Evolutionary conservation across 2,797 vertebrate genomes (phyloP), one percentile per base, ranked within the genome.

Genomic region (Clarias fuscus): DNA sequence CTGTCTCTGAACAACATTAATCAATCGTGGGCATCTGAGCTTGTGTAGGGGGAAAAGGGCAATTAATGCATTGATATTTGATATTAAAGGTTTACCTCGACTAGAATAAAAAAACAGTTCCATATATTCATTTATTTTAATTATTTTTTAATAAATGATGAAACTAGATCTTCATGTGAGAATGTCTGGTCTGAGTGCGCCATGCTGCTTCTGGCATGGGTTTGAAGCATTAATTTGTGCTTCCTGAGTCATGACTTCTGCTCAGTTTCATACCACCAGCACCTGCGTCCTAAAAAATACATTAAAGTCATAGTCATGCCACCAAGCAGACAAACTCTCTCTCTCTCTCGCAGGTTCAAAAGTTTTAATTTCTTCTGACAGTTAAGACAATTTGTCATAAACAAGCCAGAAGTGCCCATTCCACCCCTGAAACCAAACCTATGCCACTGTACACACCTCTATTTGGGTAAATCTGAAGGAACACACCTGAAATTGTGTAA

Each of bases 101-200:
- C 15, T 67, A 67, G 15, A 30, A 13, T 27, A 65, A 81, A 48
- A n/a, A 40, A 81, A 81, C 22, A 11, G 1, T n/a, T 62, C 13
- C 14, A 3, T 43, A 17, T 6, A 43, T 6, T 43, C 2, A n/a
- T 64, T 30, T 22, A 61, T 78, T 33, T 33, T 33, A 37, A 37
- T 24, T 24, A 11, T 40, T 80, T 33, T 5, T 13, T 18, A 43
- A 17, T 18, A 80, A 62, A 33, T 15, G 3, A 3, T 40, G 76
- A 80, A 80, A 80, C 77, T 22, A 80, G 64, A 80, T 65, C 78
- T 67, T 81, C 61, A 65, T 81, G 79, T 40, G 14, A 65, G 37
- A 48, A 10, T 67, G 40, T 56, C 53, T 67, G 3, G 40, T 82
- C 30, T 3, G 14, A 7, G 5, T 40, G 59, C 4, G 77, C 5